Evolutionary conservation across 2,113 vertebrate genomes (phyloP), one percentile per base, ranked within the genome.

Genomic region (Orthonyx spaldingii): DNA sequence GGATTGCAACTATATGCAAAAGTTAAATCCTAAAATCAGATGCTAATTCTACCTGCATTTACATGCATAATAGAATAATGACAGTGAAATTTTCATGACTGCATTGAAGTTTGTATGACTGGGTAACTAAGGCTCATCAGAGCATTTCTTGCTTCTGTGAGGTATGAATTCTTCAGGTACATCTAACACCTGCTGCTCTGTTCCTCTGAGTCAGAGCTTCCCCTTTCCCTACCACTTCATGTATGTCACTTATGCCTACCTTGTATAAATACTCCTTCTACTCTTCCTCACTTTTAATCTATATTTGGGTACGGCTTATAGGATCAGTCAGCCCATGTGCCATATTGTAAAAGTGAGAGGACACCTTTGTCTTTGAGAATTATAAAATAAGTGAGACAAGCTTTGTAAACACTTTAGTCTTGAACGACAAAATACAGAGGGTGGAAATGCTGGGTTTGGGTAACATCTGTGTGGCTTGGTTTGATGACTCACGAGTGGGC

Each of bases 401-500:
- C 7, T 87, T 77, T 46, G 17, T 50, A 57, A 87, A 77, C 49
- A 33, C 10, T 78, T 61, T 2, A n/a, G 39, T 59, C 23, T 70
- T 70, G 56, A 84, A 63, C 16, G 2, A 35, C 52, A 42, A 33
- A 84, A 84, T n/a, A 61, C 5, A 37, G 42, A 71, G 13, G 8
- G 16, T 84, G 33, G 68, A 75, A 78, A 42, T 46, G 21, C 39
- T 85, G 32, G 26, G 4, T 91, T 82, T 60, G 60, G 11, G 19
- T 68, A 68, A n/a, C 0, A 1, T 52, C 39, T 46, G 0, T 6
- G 16, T 39, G 32, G 28, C 46, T 84, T 42, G 35, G n/a, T 59
- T 41, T 24, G 68, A 13, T 64, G 82, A 85, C 24, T 66, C 39
- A 71, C 11, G 4, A n/a, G 28, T 41, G 46, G 39, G 42, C 42